Evolutionary conservation across 1,140 invertebrate species (phyloP), one percentile per base, ranked within the genome.

Genomic region (Drosophila nigromelanica): DNA sequence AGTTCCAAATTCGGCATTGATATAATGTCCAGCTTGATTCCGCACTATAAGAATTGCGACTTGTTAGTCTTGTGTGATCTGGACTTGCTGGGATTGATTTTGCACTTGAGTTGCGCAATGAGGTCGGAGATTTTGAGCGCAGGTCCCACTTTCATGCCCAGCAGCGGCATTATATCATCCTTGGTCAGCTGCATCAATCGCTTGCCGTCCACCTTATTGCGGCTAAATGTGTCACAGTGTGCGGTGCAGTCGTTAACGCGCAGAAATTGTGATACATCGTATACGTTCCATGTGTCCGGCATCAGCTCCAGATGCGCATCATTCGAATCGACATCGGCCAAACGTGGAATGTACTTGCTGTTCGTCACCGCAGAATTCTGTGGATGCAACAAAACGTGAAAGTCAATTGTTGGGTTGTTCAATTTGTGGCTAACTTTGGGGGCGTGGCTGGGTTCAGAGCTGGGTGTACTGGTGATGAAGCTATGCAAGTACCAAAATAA

Each of bases 81-180:
- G 42, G 91, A 87, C 74, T 86, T 91, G 39, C 89, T 75, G 48
- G 91, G 91, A 76, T 92, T 91, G 10, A 92, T 60, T 52, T 91
- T 92, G 76, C 91, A 91, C 66, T 97, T 97, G 12, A 98, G 93
- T 82, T 97, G 96, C 83, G 96, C 95, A 79, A 98, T 97, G 43
- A 99, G 94, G 93, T 98, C 97, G 85, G 95, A 96, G 90, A 99
- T 98, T 93, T 98, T 98, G 24, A 98, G 90, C 5, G 97, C 98
- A 6, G 98, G 97, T 4, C 98, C 98, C 60, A 98, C 97, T 94
- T 98, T 98, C 93, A 97, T 98, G 73, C 97, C 96, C 11, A 97
- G 95, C 33, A 98, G 93, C 86, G 96, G 96, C 74, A 98, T 95
- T 58, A 98, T 97, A 92, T 98, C 95, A 89, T 98, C 97, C 93